Evolutionary conservation across 2,113 vertebrate genomes (phyloP).

Genomic region (Peromyscus maniculatus): DNA sequence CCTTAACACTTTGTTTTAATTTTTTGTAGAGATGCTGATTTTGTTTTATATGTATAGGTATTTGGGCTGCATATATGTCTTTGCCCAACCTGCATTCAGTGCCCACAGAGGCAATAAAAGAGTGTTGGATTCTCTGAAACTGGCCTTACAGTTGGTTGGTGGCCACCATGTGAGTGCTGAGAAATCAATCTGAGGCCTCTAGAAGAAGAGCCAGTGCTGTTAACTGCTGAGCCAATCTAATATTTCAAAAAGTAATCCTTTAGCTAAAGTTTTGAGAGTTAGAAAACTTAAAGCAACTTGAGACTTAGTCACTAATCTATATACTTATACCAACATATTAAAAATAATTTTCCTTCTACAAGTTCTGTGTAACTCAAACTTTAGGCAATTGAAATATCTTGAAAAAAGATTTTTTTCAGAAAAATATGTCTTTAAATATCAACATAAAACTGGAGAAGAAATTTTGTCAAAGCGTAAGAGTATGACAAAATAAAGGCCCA

Average conservation of each 20-base stretch:
- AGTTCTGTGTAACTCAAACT: background rate
- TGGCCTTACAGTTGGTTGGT: background rate
- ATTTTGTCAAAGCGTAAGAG: background rate
- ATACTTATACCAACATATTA: background rate
- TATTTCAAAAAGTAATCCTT: background rate
- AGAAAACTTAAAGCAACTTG: background rate
- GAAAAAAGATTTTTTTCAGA: background rate
- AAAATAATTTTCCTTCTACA: background rate
- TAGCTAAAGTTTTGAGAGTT: background rate
- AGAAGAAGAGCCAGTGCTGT: background rate
- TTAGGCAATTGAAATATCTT: background rate
- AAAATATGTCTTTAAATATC: background rate
- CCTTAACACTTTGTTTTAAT: background rate
- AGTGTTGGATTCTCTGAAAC: background rate
- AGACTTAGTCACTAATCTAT: constrained; percentile 5
- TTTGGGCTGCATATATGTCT: background rate
- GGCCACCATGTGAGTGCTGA: background rate
- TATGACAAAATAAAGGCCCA: background rate
- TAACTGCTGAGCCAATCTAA: background rate
- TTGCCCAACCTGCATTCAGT: background rate
- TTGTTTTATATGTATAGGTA: background rate
- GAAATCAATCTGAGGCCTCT: background rate
- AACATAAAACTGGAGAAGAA: background rate
- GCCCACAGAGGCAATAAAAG: background rate
- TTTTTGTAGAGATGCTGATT: background rate